Evolutionary conservation across 2,888 invertebrate species (phyloP).

Genomic region (Strigamia crassipes): DNA sequence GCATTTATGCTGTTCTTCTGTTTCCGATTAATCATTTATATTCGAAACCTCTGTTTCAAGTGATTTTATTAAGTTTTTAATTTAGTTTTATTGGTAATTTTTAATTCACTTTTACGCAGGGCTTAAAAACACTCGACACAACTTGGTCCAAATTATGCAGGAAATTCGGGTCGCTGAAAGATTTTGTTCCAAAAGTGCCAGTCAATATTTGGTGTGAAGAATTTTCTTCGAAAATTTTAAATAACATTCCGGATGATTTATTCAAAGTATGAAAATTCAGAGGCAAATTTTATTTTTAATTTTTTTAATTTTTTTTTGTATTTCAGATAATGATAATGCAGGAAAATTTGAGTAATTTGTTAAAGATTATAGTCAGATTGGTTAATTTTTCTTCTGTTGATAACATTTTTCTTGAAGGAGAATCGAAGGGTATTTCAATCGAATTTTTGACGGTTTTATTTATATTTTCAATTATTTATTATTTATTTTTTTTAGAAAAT

Average conservation of each 20-base stretch:
- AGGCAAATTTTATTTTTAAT: too few relatives aligned
- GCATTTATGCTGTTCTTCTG: constrained; percentile 44
- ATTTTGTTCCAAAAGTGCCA: not conserved
- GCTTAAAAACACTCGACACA: not conserved
- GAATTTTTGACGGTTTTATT: too few relatives aligned
- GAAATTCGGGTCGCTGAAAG: not conserved
- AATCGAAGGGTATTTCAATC: not conserved
- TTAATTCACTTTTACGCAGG: not conserved
- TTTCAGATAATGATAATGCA: not conserved
- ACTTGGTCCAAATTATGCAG: constrained; percentile 7
- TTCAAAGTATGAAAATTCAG: not conserved
- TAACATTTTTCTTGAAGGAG: not conserved
- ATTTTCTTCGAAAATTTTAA: constrained; percentile 12
- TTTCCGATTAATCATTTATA: constrained; percentile 48
- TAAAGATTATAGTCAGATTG: not conserved
- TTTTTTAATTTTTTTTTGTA: not conserved
- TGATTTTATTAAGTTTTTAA: not conserved
- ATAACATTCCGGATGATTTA: not conserved
- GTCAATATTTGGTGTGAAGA: constrained; percentile 36
- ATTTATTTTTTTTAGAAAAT: not conserved
- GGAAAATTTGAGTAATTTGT: constrained; percentile 5
- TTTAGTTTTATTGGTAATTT: not conserved
- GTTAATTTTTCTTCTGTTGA: not conserved
- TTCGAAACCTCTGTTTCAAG: constrained; percentile 44
- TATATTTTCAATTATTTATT: not conserved